These are phyloP conservation scores for Harmothoe impar DNA, from an alignment of 2,888 invertebrate genomes.

Conservation along the genomic window DNA sequence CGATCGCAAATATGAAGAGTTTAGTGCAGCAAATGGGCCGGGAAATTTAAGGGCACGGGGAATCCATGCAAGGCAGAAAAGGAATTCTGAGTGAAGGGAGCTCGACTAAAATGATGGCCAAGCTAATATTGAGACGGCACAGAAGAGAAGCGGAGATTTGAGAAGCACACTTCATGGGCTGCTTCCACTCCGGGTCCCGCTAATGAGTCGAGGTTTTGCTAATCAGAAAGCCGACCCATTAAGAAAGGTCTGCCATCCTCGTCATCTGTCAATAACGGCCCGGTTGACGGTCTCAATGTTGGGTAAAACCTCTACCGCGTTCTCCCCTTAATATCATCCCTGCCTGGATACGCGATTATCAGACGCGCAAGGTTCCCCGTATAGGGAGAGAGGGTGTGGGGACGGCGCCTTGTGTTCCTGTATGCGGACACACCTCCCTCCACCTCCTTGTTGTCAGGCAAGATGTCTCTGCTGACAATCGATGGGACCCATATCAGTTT, in stretches of 20 bases:
- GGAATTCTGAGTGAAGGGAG: slow-evolving; percentile 28
- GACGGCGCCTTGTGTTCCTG: no score
- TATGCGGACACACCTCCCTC: no score
- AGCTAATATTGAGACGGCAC: background rate
- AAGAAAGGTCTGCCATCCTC: background rate
- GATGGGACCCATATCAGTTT: no score
- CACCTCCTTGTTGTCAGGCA: no score
- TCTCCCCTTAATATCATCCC: background rate
- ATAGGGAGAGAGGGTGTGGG: no score
- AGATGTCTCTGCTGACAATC: no score
- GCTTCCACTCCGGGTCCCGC: background rate
- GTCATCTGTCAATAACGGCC: background rate
- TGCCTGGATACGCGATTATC: background rate
- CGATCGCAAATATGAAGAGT: slow-evolving; percentile 29
- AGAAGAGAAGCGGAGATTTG: background rate
- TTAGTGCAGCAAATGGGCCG: background rate
- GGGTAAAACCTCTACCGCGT: background rate
- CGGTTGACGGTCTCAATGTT: background rate
- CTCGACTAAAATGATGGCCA: background rate
- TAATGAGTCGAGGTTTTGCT: slow-evolving; percentile 40
- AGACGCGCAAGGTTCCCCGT: background rate
- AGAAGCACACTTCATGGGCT: background rate
- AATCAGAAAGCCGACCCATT: slow-evolving; percentile 27
- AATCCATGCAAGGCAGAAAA: background rate
- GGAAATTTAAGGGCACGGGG: background rate